These are phyloP conservation scores for Cichladusa arquata DNA, from an alignment of 2,113 vertebrate species.

Conservation along the genomic window DNA sequence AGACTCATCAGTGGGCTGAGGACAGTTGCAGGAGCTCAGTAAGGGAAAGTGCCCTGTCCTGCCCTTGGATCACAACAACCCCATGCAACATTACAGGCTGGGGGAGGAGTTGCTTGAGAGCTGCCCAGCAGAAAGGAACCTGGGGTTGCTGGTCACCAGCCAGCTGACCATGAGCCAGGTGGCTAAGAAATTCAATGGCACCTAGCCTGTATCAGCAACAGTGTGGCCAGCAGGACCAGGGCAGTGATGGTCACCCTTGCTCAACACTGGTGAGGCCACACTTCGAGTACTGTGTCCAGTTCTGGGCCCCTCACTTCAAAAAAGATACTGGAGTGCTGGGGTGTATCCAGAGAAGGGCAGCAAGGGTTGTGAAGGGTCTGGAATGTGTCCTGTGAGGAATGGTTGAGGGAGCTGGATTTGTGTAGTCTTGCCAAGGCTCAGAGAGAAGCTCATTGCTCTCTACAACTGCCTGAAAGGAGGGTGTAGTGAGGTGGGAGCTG, in stretches of 20 bases:
- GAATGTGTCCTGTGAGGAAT: background rate
- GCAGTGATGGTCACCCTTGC: background rate
- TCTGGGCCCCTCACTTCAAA: background rate
- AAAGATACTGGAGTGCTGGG: background rate
- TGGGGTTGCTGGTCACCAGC: background rate
- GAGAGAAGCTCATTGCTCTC: background rate
- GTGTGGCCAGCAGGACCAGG: background rate
- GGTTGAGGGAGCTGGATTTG: background rate
- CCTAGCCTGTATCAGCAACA: background rate
- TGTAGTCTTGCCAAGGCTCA: background rate
- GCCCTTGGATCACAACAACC: background rate
- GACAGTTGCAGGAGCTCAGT: background rate
- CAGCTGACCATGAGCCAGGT: background rate
- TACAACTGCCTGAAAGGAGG: background rate
- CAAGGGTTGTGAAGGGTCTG: background rate
- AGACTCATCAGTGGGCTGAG: background rate
- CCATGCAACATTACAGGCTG: too few species aligned
- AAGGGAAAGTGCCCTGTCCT: background rate
- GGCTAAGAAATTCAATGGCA: background rate
- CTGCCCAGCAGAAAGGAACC: background rate
- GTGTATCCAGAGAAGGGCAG: background rate
- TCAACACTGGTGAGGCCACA: background rate
- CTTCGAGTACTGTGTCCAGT: background rate
- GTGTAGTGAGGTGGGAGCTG: background rate
- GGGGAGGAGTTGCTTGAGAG: background rate